A percentile compares a stretch with the other conserved stretches of the same genome.
These are phyloP conservation scores for Dasyurus viverrinus DNA, from an alignment of 2,113 vertebrate species.

Conservation along the genomic window DNA sequence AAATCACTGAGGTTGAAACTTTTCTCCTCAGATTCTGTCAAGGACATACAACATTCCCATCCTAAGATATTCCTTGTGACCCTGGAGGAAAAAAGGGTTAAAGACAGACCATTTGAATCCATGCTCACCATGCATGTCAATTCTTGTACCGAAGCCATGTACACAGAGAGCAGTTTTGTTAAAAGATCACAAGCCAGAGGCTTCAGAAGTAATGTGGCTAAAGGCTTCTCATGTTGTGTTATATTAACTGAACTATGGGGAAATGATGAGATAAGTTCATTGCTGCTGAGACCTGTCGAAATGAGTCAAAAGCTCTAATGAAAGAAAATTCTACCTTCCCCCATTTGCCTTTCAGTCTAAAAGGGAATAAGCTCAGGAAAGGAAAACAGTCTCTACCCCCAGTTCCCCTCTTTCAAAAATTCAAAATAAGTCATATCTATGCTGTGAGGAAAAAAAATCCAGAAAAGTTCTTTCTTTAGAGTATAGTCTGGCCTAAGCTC, in stretches of 20 bases:
- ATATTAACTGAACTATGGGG: constrained; percentile 35
- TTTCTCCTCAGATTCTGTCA: background rate
- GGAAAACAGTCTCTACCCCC: constrained; percentile 43
- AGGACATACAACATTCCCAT: background rate
- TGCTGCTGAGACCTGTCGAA: constrained; percentile 62
- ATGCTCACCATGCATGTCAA: background rate
- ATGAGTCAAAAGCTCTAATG: constrained; percentile 74
- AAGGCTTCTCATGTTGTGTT: constrained; percentile 30
- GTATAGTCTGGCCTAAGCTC: background rate
- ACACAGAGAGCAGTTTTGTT: constrained; percentile 27
- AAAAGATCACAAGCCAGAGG: constrained; percentile 44
- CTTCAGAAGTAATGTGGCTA: constrained; percentile 24
- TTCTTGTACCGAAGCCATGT: constrained; percentile 3
- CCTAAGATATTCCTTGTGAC: background rate
- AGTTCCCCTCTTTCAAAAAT: constrained; percentile 63
- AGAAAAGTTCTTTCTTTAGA: background rate
- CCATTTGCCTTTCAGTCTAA: constrained; percentile 65
- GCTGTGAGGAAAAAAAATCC: constrained; percentile 39
- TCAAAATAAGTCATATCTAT: constrained; percentile 41
- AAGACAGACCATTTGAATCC: background rate
- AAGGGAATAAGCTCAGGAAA: constrained; percentile 72
- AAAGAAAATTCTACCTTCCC: constrained; percentile 65
- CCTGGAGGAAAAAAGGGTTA: background rate
- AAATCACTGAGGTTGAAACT: constrained; percentile 3
- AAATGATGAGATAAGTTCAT: constrained; percentile 61